Percentiles rank a stretch among this genome's conserved stretches.
phyloP scores from a whole-genome alignment of 2,797 vertebrate genomes.

The Champsocephalus gunnari region DNA sequence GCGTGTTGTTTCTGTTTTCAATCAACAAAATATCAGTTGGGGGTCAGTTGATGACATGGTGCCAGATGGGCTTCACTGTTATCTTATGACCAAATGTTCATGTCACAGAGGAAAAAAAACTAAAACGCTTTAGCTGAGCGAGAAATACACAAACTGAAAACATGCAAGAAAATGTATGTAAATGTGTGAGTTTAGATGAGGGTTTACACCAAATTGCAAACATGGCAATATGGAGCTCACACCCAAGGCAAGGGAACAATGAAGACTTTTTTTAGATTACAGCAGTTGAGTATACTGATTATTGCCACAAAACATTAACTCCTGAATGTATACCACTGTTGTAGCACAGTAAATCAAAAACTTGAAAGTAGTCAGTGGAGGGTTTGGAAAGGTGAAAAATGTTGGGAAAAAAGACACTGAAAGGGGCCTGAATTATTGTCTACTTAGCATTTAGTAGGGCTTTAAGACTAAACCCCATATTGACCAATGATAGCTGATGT shows the following conservation, averaged over 20 bases:
- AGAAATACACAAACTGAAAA: background rate
- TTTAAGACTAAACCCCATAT: background rate
- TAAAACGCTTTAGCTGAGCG: background rate
- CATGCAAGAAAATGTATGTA: no score
- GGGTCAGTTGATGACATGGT: background rate
- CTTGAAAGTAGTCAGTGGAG: no score
- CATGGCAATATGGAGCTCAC: conserved; percentile 6
- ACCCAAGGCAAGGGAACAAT: conserved; percentile 4
- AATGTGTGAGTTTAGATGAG: background rate
- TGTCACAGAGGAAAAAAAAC: background rate
- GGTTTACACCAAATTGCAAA: background rate
- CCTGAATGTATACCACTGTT: no score
- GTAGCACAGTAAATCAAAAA: no score
- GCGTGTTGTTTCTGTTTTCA: background rate
- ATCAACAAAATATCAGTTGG: background rate
- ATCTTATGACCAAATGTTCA: background rate
- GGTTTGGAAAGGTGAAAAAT: no score
- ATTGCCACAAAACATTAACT: no score
- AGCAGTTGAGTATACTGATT: no score
- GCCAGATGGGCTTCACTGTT: background rate
- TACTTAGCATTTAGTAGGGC: no score
- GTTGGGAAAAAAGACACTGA: no score
- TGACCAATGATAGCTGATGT: background rate
- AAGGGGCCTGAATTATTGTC: no score
- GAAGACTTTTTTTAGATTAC: background rate